Evolutionary conservation across 1,140 invertebrate genomes (phyloP).

Genomic region (Drosophila leontia): DNA sequence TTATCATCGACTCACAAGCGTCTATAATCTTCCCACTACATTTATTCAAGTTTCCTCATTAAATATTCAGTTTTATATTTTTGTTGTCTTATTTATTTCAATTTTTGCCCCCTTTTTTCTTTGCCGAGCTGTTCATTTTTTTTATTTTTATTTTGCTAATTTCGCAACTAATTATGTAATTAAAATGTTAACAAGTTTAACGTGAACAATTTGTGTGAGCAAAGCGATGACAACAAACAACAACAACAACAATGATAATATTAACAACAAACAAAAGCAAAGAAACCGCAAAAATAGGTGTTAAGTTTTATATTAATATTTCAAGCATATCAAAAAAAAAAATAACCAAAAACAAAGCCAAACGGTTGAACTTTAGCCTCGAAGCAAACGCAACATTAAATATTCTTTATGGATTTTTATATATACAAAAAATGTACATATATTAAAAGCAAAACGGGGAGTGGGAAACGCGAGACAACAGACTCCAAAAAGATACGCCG

Average conservation of each 20-base stretch:
- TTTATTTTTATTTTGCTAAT: conserved; percentile 32
- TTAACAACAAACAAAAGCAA: conserved; percentile 8
- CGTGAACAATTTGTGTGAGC: conserved; percentile 49
- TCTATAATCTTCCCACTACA: conserved; percentile 29
- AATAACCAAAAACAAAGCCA: conserved; percentile 10
- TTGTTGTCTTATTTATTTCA: conserved; percentile 36
- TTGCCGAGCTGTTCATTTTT: neutral
- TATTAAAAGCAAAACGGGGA: neutral
- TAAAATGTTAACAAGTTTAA: conserved; percentile 67
- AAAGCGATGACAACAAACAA: conserved; percentile 32
- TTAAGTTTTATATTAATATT: conserved; percentile 59
- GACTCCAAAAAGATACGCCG: conserved; percentile 1
- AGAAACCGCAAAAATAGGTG: conserved; percentile 41
- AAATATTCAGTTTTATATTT: conserved; percentile 42
- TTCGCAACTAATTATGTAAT: conserved; percentile 64
- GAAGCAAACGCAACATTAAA: conserved; percentile 31
- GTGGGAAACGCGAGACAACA: neutral
- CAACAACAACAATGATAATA: neutral
- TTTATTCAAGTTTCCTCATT: conserved; percentile 38
- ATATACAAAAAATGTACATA: conserved; percentile 32
- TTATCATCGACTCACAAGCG: neutral
- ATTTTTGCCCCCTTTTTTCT: conserved; percentile 25
- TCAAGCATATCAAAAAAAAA: conserved; percentile 50
- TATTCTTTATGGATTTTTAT: conserved; percentile 45
- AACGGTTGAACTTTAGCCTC: conserved; percentile 38